Evolutionary conservation across 2,797 vertebrate genomes (phyloP), one percentile per base, ranked within the genome.

Genomic region (Falco columbarius): DNA sequence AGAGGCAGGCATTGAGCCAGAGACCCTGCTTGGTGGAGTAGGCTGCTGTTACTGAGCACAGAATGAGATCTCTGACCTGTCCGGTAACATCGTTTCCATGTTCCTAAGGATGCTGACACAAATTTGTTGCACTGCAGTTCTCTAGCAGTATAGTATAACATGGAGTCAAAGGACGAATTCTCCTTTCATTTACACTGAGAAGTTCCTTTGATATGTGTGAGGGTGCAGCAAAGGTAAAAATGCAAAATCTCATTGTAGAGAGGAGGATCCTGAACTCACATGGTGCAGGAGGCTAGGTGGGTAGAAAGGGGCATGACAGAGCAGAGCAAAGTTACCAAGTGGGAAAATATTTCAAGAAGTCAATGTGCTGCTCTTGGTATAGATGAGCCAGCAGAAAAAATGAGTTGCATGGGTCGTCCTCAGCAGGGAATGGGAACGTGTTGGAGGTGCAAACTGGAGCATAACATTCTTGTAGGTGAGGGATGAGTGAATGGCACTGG

Each of bases 1-100:
- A 20, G 67, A 73, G 67, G 32, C 67, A 89, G 85, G 23, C 0
- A 0, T 23, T 0, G 2, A 70, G 54, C 38, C 42, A n/a, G 54
- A 68, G 27, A 32, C 20, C 13, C 20, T 93, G 20, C 61, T 47
- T 55, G 55, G 32, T 8, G 8, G 15, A 46, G 24, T 3, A 21
- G 32, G 19, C 17, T 38, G 44, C 6, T n/a, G 16, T 46, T 75
- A 32, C 42, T 11, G 9, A n/a, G 26, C 46, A 23, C 19, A 23
- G 47, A 52, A 58, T 30, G 52, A 59, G 20, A 9, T 52, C 34
- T 44, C 59, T 80, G 74, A 55, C 74, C 38, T 66, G 12, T 66
- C 59, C 2, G 0, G 4, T 59, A 71, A 51, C 14, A 11, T 5
- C 1, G 0, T 73, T 84, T 80, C 40, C n/a, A 8, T 17, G 36